Evolutionary conservation across 1,140 invertebrate genomes (phyloP).

Genomic region (Ceratina australensis): DNA sequence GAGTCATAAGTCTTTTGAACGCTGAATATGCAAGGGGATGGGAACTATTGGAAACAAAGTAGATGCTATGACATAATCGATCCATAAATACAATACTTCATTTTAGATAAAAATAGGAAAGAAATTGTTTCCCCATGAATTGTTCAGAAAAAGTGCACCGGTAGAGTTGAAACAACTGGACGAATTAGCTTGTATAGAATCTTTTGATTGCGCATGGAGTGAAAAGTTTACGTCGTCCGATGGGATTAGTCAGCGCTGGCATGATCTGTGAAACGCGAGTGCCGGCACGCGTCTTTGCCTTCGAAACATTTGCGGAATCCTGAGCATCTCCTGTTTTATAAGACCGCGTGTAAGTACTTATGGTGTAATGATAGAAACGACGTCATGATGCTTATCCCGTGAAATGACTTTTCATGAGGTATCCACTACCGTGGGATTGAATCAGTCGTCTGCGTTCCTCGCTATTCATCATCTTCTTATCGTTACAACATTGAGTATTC

Average conservation of each 20-base stretch:
- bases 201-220: not conserved
- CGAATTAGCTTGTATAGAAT: too few species aligned
- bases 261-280: not conserved
- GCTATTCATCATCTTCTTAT: not conserved
- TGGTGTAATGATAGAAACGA: not conserved
- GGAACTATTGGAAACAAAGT: too few species aligned
- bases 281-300: not conserved
- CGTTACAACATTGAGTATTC: not conserved
- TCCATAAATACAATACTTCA: too few species aligned
- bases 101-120: too few species aligned
- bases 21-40: too few species aligned
- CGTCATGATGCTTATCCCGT: not conserved
- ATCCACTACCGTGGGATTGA: not conserved
- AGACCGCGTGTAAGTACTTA: not conserved
- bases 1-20: too few species aligned
- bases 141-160: too few species aligned
- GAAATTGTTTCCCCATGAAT: too few species aligned
- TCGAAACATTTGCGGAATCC: constrained; percentile 24
- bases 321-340: not conserved
- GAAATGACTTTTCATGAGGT: constrained; percentile 5
- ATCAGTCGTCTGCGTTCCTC: not conserved
- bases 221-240: not conserved
- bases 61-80: too few species aligned
- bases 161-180: too few species aligned
- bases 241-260: not conserved